phyloP scores from a whole-genome alignment of 2,888 invertebrate species.

The Volucella inanis region DNA sequence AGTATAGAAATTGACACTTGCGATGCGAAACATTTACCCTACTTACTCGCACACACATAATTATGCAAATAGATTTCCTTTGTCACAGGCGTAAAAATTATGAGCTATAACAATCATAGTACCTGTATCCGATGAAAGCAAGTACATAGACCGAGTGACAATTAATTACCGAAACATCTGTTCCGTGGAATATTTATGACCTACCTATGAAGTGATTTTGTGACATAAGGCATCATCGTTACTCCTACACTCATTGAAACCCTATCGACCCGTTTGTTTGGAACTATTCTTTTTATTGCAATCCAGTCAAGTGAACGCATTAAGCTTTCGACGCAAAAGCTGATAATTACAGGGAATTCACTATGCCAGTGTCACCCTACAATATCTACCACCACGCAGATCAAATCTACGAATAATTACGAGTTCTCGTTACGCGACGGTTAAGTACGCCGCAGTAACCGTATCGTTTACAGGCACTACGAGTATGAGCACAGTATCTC shows the following conservation, averaged over 20 bases:
- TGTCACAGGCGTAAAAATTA: slow-evolving; percentile 16
- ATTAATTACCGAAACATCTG: slow-evolving; percentile 46
- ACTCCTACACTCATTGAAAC: slow-evolving; percentile 25
- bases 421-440: slow-evolving; percentile 54
- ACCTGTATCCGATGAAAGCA: slow-evolving; percentile 22
- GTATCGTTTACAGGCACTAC: not conserved
- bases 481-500: slow-evolving; percentile 37
- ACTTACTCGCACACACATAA: slow-evolving; percentile 9
- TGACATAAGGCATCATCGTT: slow-evolving; percentile 38
- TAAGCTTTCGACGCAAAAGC: slow-evolving; percentile 34
- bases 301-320: slow-evolving; percentile 3
- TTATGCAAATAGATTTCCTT: slow-evolving; percentile 28
- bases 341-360: slow-evolving; percentile 5
- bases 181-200: slow-evolving; percentile 61
- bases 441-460: slow-evolving; percentile 44
- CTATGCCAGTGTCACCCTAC: slow-evolving; percentile 39
- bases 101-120: slow-evolving; percentile 9
- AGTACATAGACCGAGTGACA: slow-evolving; percentile 12
- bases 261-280: slow-evolving; percentile 10
- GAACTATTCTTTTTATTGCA: not conserved
- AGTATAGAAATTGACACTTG: slow-evolving; percentile 59
- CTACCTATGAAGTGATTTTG: slow-evolving; percentile 4
- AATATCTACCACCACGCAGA: slow-evolving; percentile 41
- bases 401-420: slow-evolving; percentile 43
- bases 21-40: slow-evolving; percentile 35